Percentiles rank a stretch among this genome's conserved stretches.
phyloP scores from a whole-genome alignment of 2,113 vertebrate genomes.

The Ramphastos sulfuratus region DNA sequence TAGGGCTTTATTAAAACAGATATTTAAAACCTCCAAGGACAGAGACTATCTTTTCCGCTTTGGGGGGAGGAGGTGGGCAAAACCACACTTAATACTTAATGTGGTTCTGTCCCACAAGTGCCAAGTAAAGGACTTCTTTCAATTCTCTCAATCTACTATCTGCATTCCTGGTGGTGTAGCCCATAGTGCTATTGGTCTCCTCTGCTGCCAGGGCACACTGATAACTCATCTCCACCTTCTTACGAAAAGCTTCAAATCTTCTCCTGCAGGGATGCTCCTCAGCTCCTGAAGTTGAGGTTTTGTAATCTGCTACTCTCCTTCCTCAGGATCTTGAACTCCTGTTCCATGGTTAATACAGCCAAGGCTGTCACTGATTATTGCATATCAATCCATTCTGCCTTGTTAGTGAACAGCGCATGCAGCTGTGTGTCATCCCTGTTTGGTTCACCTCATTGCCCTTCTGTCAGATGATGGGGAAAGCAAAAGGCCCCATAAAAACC shows the following conservation, averaged over 20 bases:
- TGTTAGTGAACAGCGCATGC: neutral
- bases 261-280: too few species aligned
- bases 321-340: neutral
- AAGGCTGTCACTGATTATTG: neutral
- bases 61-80: neutral
- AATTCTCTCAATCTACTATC: neutral
- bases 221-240: too few species aligned
- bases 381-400: neutral
- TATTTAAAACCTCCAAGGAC: neutral
- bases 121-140: neutral
- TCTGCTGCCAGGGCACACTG: too few species aligned
- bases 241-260: too few species aligned
- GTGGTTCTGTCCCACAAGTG: neutral
- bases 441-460: neutral
- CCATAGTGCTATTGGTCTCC: too few species aligned
- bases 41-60: neutral
- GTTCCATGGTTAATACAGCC: neutral
- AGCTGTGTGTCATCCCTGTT: neutral
- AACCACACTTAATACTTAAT: neutral
- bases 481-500: neutral
- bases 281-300: neutral
- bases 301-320: neutral
- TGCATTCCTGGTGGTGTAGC: too few species aligned
- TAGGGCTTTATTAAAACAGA: neutral
- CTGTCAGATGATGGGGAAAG: neutral